A percentile compares a stretch with the other conserved stretches of the same genome.
These are phyloP conservation scores for Griposia aprilina DNA, from an alignment of 2,888 invertebrate species.

Conservation along the genomic window DNA sequence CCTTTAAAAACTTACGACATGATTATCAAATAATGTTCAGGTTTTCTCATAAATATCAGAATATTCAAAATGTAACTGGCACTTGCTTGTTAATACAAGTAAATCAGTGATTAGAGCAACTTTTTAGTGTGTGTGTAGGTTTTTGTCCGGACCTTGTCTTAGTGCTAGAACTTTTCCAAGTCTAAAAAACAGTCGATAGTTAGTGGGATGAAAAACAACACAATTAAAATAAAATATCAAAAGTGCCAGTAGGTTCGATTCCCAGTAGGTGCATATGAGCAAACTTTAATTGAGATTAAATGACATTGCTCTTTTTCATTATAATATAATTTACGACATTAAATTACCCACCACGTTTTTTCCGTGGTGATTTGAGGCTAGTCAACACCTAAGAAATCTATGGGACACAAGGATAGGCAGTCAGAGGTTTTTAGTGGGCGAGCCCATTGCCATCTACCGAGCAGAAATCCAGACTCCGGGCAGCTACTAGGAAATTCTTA, in stretches of 20 bases:
- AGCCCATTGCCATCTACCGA: neutral
- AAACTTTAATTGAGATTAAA: neutral
- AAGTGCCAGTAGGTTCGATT: neutral
- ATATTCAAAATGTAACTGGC: neutral
- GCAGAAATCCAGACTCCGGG: neutral
- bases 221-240: neutral
- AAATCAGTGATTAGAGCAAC: neutral
- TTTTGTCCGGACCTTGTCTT: neutral
- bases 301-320: neutral
- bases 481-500: neutral
- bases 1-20: neutral
- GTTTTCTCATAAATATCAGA: neutral
- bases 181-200: constrained; percentile 6
- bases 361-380: neutral
- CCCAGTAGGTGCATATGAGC: neutral
- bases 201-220: neutral
- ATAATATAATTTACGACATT: neutral
- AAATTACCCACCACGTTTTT: neutral
- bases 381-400: too few species aligned
- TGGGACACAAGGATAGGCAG: neutral
- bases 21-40: neutral
- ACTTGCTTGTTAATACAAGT: neutral
- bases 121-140: neutral
- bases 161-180: neutral
- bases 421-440: neutral